Conservation (phyloP, 2,797 vertebrate species). For the Limosa lapponica region DNA sequence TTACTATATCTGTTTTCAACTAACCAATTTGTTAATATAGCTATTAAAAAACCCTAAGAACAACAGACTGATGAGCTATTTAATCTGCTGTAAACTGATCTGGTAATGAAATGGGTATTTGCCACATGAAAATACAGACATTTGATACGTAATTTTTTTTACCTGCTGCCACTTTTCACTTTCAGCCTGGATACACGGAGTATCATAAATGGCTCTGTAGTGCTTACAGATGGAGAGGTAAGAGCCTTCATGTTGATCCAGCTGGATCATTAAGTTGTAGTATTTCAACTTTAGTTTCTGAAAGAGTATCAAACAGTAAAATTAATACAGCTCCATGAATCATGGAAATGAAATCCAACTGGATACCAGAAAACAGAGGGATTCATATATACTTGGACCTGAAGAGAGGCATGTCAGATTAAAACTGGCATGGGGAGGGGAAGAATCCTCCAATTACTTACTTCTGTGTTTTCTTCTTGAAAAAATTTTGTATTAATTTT, state of each 20-base stretch:
- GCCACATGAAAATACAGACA: neutral
- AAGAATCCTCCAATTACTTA: conserved; percentile 56
- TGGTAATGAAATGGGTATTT: neutral
- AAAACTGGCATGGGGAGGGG: rapidly evolving
- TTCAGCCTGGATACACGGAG: conserved; percentile 95
- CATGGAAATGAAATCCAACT: neutral
- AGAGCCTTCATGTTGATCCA: conserved; percentile 97
- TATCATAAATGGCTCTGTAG: conserved; percentile 98
- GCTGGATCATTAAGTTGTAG: conserved; percentile 98
- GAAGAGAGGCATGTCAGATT: neutral
- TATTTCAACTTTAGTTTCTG: conserved; percentile 97
- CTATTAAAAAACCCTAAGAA: neutral
- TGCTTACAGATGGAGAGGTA: conserved; percentile 98
- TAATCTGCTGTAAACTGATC: neutral
- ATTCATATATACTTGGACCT: neutral
- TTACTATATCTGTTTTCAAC: neutral
- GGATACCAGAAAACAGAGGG: neutral
- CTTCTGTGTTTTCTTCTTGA: conserved; percentile 94
- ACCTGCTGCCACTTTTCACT: conserved; percentile 98
- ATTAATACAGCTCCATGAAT: neutral
- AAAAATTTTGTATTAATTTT: conserved; percentile 99
- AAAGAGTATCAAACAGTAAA: conserved; percentile 21
- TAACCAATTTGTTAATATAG: neutral
- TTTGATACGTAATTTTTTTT: neutral
- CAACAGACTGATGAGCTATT: neutral